phyloP scores from a whole-genome alignment of 2,888 invertebrate species.

The Cosmorhoe ocellata region DNA sequence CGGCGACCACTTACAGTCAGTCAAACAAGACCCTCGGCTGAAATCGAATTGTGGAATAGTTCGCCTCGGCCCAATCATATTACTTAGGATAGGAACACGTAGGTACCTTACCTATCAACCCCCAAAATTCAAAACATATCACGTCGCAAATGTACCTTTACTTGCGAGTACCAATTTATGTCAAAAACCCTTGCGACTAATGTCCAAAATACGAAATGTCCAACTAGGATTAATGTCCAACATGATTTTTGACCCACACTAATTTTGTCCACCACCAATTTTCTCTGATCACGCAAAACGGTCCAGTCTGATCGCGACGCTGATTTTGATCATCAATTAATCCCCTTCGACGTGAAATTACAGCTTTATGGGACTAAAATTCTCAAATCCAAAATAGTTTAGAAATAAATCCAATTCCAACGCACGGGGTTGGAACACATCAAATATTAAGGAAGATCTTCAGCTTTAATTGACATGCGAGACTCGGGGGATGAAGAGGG shows the following conservation, averaged over 20 bases:
- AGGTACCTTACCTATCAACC: background rate
- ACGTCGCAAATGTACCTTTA: constrained; percentile 6
- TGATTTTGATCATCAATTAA: too few species aligned
- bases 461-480: constrained; percentile 46
- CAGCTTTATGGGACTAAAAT: too few species aligned
- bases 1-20: background rate
- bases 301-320: too few species aligned
- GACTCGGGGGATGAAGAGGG: constrained; percentile 18
- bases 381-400: constrained; percentile 14
- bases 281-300: too few species aligned
- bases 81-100: too few species aligned
- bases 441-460: constrained; percentile 37
- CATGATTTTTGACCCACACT: too few species aligned
- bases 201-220: too few species aligned
- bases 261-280: too few species aligned
- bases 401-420: constrained; percentile 23
- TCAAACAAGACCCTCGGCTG: background rate
- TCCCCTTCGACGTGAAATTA: too few species aligned
- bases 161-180: background rate
- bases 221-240: too few species aligned
- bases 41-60: constrained; percentile 1
- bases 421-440: constrained; percentile 16
- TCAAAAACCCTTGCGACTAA: too few species aligned
- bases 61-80: constrained; percentile 1
- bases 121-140: constrained; percentile 1